Evolutionary conservation across 1,140 invertebrate genomes (phyloP).

Genomic region (Solenopsis fugax): DNA sequence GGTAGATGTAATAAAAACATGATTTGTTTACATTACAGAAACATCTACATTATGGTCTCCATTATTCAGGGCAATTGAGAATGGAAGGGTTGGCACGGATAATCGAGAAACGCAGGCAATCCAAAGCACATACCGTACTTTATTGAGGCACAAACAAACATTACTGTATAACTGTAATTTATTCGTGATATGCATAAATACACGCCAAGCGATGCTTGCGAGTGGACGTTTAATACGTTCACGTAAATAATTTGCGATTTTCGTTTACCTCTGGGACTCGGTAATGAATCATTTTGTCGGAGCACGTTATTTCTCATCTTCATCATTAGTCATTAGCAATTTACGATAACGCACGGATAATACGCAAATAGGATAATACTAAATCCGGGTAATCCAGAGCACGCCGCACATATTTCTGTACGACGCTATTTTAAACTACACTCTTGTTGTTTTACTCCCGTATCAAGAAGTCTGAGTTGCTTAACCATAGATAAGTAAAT

Average conservation of each 20-base stretch:
- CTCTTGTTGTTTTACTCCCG: neutral
- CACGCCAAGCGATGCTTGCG: neutral
- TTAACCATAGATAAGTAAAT: neutral
- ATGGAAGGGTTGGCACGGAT: slow-evolving; percentile 7
- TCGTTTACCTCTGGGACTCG: slow-evolving; percentile 45
- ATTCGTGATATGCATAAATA: slow-evolving; percentile 57
- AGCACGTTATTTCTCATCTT: slow-evolving; percentile 59
- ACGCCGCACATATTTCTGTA: neutral
- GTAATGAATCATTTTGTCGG: slow-evolving; percentile 59
- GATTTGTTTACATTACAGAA: slow-evolving; percentile 47
- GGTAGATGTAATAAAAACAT: slow-evolving; percentile 35
- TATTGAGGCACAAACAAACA: slow-evolving; percentile 53
- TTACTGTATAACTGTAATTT: slow-evolving; percentile 57
- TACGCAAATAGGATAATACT: slow-evolving; percentile 34
- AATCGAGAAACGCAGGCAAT: slow-evolving; percentile 52
- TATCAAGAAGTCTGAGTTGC: neutral
- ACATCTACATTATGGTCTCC: slow-evolving; percentile 14
- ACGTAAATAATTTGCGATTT: slow-evolving; percentile 57
- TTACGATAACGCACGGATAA: slow-evolving; percentile 38
- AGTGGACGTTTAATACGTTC: slow-evolving; percentile 47
- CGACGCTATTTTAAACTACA: neutral
- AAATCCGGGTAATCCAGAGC: neutral
- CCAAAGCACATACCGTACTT: slow-evolving; percentile 42
- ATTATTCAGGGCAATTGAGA: slow-evolving; percentile 38
- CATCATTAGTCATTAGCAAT: slow-evolving; percentile 59